These are phyloP conservation scores for Cryptops parisi DNA, from an alignment of 2,888 invertebrate species.

Conservation along the genomic window DNA sequence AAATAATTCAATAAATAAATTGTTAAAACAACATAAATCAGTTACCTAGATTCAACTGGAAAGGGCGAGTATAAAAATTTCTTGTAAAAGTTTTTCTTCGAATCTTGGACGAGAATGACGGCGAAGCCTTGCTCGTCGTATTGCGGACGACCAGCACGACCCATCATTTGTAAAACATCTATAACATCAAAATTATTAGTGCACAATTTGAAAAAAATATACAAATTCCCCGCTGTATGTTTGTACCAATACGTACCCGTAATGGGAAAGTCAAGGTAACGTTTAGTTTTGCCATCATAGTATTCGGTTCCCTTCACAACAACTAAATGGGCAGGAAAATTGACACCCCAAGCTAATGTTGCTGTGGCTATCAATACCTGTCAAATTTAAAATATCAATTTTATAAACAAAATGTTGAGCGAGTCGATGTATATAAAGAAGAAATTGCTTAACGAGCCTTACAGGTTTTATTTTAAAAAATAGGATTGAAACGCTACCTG, in stretches of 20 bases:
- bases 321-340: conserved; percentile 94
- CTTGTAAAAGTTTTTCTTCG: conserved; percentile 97
- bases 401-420: background rate
- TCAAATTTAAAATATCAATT: conserved; percentile 27
- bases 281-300: conserved; percentile 88
- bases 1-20: conserved; percentile 3
- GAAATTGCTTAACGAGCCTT: too few relatives aligned
- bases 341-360: conserved; percentile 98
- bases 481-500: conserved; percentile 59
- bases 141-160: conserved; percentile 93
- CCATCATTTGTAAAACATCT: conserved; percentile 99
- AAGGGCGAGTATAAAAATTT: conserved; percentile 98
- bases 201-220: too few relatives aligned
- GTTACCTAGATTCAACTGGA: conserved; percentile 76
- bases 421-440: too few relatives aligned
- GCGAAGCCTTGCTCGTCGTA: conserved; percentile 74
- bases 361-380: conserved; percentile 91
- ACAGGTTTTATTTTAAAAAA: too few relatives aligned
- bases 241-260: too few relatives aligned
- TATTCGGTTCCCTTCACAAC: conserved; percentile 99
- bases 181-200: conserved; percentile 15
- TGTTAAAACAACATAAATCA: background rate
- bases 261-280: conserved; percentile 99
- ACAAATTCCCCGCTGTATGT: too few relatives aligned
- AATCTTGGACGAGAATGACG: conserved; percentile 65